A percentile compares a stretch with the other conserved stretches of the same genome.
These are phyloP conservation scores for Eptatretus atami DNA, from an alignment of 2,797 vertebrate genomes.

Conservation along the genomic window DNA sequence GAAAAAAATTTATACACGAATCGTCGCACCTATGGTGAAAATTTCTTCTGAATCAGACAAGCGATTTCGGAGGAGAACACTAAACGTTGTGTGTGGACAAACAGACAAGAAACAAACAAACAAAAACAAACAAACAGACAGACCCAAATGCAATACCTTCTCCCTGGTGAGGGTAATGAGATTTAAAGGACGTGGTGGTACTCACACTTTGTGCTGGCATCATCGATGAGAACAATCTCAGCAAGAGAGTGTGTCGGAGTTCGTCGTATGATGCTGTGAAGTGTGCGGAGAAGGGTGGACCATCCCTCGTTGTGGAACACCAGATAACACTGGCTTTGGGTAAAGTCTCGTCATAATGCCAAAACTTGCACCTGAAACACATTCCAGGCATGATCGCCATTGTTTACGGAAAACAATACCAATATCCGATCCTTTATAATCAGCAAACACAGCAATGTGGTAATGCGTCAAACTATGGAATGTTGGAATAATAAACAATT, in stretches of 20 bases:
- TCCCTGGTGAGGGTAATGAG: neutral
- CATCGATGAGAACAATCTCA: slow-evolving; percentile 86
- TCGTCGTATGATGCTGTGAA: slow-evolving; percentile 92
- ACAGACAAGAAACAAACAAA: neutral
- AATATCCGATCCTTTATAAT: too few relatives aligned
- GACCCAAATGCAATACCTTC: neutral
- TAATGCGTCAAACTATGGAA: too few relatives aligned
- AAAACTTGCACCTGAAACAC: slow-evolving; percentile 51
- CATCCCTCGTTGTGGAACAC: slow-evolving; percentile 97
- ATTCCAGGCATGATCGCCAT: too few relatives aligned
- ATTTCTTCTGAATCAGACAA: too few relatives aligned
- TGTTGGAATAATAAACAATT: too few relatives aligned
- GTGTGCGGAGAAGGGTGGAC: slow-evolving; percentile 83
- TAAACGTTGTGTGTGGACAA: neutral
- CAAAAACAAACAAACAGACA: neutral
- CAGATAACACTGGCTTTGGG: slow-evolving; percentile 57
- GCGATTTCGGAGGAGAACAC: neutral
- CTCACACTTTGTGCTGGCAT: slow-evolving; percentile 93
- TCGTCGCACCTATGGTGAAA: too few relatives aligned
- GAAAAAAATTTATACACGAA: too few relatives aligned
- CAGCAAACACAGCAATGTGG: too few relatives aligned
- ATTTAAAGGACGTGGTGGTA: neutral
- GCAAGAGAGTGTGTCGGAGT: slow-evolving; percentile 60
- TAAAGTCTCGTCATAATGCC: slow-evolving; percentile 70
- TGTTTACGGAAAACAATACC: too few relatives aligned